These are phyloP conservation scores for Sprattus sprattus DNA, from an alignment of 2,113 vertebrate genomes.

Conservation along the genomic window DNA sequence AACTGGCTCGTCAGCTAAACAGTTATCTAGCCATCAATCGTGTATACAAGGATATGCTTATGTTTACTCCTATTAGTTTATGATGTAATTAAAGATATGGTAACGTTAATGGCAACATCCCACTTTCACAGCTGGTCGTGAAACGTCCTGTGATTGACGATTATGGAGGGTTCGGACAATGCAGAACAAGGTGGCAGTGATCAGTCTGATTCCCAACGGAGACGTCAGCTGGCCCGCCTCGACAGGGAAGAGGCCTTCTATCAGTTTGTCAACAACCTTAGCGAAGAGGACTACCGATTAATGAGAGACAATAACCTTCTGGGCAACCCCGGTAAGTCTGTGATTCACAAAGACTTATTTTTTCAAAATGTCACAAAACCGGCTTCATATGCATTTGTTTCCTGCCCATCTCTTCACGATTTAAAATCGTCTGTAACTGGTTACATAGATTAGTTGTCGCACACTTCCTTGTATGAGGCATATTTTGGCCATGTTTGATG, in stretches of 20 bases:
- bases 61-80: no score
- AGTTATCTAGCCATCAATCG: neutral
- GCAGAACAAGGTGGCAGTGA: slow-evolving; percentile 84
- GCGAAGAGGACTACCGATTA: slow-evolving; percentile 95
- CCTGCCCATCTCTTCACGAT: no score
- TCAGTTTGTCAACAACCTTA: slow-evolving; percentile 97
- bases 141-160: slow-evolving; percentile 54
- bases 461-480: no score
- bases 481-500: no score
- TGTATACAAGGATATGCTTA: no score
- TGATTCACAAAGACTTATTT: neutral
- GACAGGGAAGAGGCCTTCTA: slow-evolving; percentile 96
- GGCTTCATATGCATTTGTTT: no score
- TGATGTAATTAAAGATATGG: no score
- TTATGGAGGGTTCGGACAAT: slow-evolving; percentile 92
- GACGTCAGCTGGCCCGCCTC: slow-evolving; percentile 89
- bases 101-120: neutral
- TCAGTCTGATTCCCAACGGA: slow-evolving; percentile 88
- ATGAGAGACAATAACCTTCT: slow-evolving; percentile 99
- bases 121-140: slow-evolving; percentile 42
- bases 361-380: no score
- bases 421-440: no score
- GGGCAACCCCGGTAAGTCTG: slow-evolving; percentile 87
- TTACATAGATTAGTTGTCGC: no score
- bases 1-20: no score